Conservation (phyloP, 2,888 invertebrate genomes). For the Netelia inedita region DNA sequence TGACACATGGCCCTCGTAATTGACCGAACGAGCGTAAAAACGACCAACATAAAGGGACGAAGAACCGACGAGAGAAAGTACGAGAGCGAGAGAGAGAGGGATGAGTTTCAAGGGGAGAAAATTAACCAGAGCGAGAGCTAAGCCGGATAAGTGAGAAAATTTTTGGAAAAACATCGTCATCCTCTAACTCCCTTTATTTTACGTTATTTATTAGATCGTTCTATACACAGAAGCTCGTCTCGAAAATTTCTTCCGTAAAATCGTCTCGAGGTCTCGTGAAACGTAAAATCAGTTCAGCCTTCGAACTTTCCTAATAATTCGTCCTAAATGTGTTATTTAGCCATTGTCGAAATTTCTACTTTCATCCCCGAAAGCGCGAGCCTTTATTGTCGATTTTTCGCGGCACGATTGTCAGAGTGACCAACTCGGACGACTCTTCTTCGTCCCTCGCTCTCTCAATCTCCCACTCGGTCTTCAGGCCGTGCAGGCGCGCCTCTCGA, state of each 20-base stretch:
- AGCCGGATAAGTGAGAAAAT: slow-evolving; percentile 48
- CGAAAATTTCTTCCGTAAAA: slow-evolving; percentile 42
- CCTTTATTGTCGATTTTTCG: slow-evolving; percentile 63
- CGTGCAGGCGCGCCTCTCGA: background rate
- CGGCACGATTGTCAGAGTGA: slow-evolving; percentile 44
- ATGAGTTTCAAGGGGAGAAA: slow-evolving; percentile 38
- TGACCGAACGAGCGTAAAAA: slow-evolving; percentile 81
- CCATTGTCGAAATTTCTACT: slow-evolving; percentile 34
- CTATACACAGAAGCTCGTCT: background rate
- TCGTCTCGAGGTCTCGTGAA: background rate
- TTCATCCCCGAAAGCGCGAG: slow-evolving; percentile 34
- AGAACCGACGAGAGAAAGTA: slow-evolving; percentile 14
- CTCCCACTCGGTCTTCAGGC: background rate
- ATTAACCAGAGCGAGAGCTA: background rate
- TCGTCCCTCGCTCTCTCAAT: background rate
- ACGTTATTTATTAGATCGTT: slow-evolving; percentile 35
- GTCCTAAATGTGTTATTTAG: slow-evolving; percentile 61
- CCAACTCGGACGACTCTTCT: slow-evolving; percentile 32
- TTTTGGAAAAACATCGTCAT: slow-evolving; percentile 17
- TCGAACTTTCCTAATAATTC: slow-evolving; percentile 22
- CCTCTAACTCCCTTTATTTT: background rate
- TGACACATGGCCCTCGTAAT: slow-evolving; percentile 83
- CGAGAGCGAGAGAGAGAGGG: slow-evolving; percentile 46
- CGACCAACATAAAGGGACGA: slow-evolving; percentile 33
- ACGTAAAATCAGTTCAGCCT: slow-evolving; percentile 20